Base-by-base conservation (phyloP, 2,113 vertebrate genomes). In the Podilymbus podiceps region DNA sequence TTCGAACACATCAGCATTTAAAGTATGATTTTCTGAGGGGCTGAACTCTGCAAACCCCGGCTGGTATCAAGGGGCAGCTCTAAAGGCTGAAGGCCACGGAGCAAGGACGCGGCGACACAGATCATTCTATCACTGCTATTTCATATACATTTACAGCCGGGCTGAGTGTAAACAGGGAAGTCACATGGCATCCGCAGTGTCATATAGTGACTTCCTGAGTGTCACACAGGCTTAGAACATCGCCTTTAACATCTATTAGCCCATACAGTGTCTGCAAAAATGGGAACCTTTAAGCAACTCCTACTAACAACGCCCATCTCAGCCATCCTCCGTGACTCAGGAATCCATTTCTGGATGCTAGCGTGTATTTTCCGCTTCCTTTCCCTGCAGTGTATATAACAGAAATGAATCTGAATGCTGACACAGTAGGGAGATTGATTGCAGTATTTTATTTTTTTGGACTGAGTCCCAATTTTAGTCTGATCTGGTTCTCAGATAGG, bases 371-470 rank as follows among this genome's bases (percentile, higher is more conserved):
- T 52, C 89, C 50, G 38, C 78, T 93, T 85, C 84, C 79, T 30
- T 28, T 84, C 76, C 80, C 69, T 40, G 77, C 89, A 64, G 68
- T 15, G 63, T 44, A 44, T 33, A 1, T 2, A 76, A 35, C 82
- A 91, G 79, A 56, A 82, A 64, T 1, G 13, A 73, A 72, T 85
- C 88, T 15, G 77, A 89, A 31, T 69, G 94, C 95, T 96, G 94
- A 97, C 96, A 96, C 90, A 93, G 95, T 60, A 16, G 92, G 94
- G 14, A 91, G 90, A 87, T 12, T 94, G 96, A 97, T 75, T 94
- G 90, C 96, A 72, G 73, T 50, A 81, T 93, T 96, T 27, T 95
- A 38, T 62, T 86, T 93, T 93, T 93, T 91, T 97, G 96, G 97
- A 78, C 53, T 0, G 3, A 55, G 86, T 79, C 96, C 96, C 96